Evolutionary conservation across 1,140 invertebrate genomes (phyloP).

Genomic region (Brachionus manjavacas): DNA sequence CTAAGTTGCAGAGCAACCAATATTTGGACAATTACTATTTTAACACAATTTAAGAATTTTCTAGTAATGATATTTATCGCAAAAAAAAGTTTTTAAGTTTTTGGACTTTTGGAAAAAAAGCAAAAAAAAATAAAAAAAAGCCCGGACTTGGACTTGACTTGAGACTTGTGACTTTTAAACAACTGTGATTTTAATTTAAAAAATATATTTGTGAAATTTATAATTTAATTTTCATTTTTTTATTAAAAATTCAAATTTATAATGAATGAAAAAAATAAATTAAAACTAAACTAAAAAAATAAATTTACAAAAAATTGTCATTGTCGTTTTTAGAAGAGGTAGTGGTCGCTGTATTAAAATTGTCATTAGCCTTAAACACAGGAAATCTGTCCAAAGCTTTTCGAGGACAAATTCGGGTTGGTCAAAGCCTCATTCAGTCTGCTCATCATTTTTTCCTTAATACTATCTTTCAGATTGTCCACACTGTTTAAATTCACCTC

Average conservation of each 20-base stretch:
- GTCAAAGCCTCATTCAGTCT: neutral
- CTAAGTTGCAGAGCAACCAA: too few relatives aligned
- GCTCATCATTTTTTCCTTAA: conserved; percentile 31
- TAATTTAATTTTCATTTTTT: too few relatives aligned
- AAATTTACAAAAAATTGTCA: neutral
- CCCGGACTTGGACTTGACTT: too few relatives aligned
- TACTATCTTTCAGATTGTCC: conserved; percentile 31
- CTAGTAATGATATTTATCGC: too few relatives aligned
- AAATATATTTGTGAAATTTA: too few relatives aligned
- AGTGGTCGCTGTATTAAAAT: neutral
- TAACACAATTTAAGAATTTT: too few relatives aligned
- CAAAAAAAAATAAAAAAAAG: too few relatives aligned
- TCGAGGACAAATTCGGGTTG: neutral
- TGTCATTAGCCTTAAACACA: neutral
- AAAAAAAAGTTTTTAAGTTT: too few relatives aligned
- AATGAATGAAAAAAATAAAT: neutral
- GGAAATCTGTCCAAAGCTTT: conserved; percentile 11
- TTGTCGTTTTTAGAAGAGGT: neutral
- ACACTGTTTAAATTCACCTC: conserved; percentile 35
- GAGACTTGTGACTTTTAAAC: too few relatives aligned
- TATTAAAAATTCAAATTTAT: neutral
- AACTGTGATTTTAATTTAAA: too few relatives aligned
- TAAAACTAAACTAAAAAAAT: neutral
- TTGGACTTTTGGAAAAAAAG: too few relatives aligned
- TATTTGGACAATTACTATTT: too few relatives aligned